Evolutionary conservation across 2,888 invertebrate genomes (phyloP), one percentile per base, ranked within the genome.

Genomic region (Antitype chi): DNA sequence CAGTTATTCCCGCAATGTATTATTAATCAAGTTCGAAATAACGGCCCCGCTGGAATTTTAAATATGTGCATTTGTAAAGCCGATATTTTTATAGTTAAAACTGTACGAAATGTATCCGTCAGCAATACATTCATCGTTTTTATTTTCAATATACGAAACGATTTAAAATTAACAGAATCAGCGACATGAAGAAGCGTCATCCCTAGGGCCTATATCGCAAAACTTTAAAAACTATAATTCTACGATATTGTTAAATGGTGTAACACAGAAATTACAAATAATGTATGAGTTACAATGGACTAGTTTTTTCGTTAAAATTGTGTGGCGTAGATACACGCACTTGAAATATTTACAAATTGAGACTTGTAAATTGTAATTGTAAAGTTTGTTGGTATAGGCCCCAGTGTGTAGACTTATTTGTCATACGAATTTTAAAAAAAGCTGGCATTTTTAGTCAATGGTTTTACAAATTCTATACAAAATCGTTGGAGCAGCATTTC

Each of bases 1-100:
- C 57, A 63, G 62, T 72, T 73, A 73, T 72, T 72, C 66, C 17
- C 67, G 43, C 60, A 60, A 59, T 82, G 25, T 70, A 53, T 76
- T 55, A 63, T 67, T 68, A 49, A 76, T 82, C 47, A 64, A 70
- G 20, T 64, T 59, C 8, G 20, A 57, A 57, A 78, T 62, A 78
- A 70, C 38, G 20, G 23, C 13, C 1, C 28, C 32, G 0, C 2
- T 32, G 25, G 57, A 59, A 67, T 60, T 76, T 38, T 38, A 53
- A 47, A 70, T 53, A 23, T 43, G 17, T 28, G 68, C 60, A 64
- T 55, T 71, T 68, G 2, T 59, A 17, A 55, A 78, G 4, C 9
- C 5, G 13, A 68, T 74, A 55, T 77, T 69, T 79, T 64, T 47
- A 1, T 53, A 59, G 53, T 28, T 49, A 49, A 78, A 79, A 32